Conservation (phyloP, 2,113 vertebrate species). For the Cyanoliseus patagonus region DNA sequence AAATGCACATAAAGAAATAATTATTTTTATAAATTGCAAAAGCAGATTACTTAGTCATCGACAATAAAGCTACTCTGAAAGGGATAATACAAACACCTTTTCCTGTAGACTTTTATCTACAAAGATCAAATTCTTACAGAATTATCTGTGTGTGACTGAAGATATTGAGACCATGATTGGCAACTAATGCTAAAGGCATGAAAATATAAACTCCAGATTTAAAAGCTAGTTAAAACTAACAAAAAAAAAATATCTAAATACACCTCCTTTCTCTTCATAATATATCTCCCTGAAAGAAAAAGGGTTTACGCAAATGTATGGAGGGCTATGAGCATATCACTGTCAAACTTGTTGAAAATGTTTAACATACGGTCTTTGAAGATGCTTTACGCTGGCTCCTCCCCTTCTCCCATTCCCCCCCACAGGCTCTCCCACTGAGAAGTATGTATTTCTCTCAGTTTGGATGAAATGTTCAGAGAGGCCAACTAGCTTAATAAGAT, state of each 20-base stretch:
- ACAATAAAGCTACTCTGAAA: neutral
- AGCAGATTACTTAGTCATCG: neutral
- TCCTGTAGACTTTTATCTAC: neutral
- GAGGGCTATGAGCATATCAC: neutral
- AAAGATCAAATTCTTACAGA: neutral
- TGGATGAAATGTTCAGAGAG: neutral
- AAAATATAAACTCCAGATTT: neutral
- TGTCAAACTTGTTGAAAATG: neutral
- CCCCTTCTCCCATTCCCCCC: neutral
- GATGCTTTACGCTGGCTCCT: neutral
- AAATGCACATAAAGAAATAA: neutral
- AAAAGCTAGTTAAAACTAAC: neutral
- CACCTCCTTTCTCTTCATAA: neutral
- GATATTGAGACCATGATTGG: neutral
- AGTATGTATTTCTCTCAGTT: neutral
- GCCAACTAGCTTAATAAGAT: neutral
- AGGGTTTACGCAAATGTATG: rapidly evolving
- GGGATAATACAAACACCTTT: neutral
- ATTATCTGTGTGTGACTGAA: neutral
- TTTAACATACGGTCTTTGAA: neutral
- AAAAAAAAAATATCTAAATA: neutral
- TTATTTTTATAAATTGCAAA: neutral
- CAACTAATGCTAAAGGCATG: neutral
- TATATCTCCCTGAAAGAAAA: neutral
- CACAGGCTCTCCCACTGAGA: neutral